Evolutionary conservation across 2,888 invertebrate genomes (phyloP).

Genomic region (Seira sanloemensis): DNA sequence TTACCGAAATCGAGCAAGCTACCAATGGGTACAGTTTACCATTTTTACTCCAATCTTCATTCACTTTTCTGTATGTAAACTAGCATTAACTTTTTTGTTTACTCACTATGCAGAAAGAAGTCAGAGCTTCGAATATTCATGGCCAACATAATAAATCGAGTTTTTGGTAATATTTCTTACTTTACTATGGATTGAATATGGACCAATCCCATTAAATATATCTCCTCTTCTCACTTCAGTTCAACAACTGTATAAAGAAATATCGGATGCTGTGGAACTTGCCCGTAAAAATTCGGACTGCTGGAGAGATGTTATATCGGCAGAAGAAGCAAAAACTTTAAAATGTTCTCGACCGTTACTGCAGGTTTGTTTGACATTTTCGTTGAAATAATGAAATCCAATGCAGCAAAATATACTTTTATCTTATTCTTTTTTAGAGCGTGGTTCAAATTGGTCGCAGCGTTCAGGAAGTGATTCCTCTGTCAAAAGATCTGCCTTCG

Average conservation of each 20-base stretch:
- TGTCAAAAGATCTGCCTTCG: conserved; percentile 84
- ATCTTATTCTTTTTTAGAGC: conserved; percentile 78
- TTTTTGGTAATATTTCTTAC: conserved; percentile 79
- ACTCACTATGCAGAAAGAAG: conserved; percentile 78
- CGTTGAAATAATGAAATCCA: not conserved
- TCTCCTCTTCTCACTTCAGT: conserved; percentile 74
- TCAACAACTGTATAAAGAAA: conserved; percentile 83
- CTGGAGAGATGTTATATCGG: conserved; percentile 85
- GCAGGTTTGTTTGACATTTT: conserved; percentile 78
- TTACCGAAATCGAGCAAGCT: conserved; percentile 87
- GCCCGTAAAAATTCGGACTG: conserved; percentile 86
- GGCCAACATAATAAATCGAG: conserved; percentile 90
- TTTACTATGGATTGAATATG: not conserved
- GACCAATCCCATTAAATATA: too few relatives aligned
- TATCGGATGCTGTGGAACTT: conserved; percentile 82
- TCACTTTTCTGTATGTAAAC: too few relatives aligned
- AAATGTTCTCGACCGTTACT: conserved; percentile 82
- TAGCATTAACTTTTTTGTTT: too few relatives aligned
- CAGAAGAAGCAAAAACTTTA: conserved; percentile 82
- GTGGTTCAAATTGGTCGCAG: conserved; percentile 84
- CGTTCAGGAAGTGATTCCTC: conserved; percentile 81
- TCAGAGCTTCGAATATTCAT: conserved; percentile 90
- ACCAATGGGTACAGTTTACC: conserved; percentile 54
- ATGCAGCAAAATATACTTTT: not conserved
- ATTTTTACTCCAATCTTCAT: too few relatives aligned